Percentiles rank a stretch among this genome's conserved stretches.
Evolutionary conservation across 2,113 vertebrate genomes (phyloP).

Genomic region (Varanus komodoensis): DNA sequence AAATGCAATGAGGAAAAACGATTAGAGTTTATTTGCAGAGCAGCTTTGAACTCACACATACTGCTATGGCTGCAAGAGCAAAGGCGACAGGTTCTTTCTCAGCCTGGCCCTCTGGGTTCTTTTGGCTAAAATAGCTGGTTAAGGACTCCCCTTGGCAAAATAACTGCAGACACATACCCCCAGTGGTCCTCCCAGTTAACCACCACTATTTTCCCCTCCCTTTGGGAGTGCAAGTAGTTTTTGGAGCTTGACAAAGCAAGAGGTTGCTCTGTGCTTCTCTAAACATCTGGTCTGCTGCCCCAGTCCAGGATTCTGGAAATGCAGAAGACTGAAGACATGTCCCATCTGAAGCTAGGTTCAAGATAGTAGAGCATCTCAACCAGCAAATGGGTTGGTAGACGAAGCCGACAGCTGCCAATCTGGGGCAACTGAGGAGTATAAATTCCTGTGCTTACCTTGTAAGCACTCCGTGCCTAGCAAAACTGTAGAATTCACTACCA

Average conservation of each 20-base stretch:
- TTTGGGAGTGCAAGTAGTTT: neutral
- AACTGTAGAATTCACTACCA: neutral
- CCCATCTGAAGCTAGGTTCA: neutral
- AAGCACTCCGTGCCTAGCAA: neutral
- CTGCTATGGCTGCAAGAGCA: conserved; percentile 35
- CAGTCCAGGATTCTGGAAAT: fast-evolving
- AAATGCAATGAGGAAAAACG: conserved; percentile 72
- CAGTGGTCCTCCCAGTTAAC: fast-evolving
- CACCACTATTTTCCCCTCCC: neutral
- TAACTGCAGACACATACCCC: fast-evolving
- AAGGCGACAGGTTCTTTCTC: conserved; percentile 12
- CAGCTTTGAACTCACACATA: conserved; percentile 68
- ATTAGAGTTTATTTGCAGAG: conserved; percentile 76
- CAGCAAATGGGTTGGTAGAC: neutral
- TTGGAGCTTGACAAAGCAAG: neutral
- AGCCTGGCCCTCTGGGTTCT: neutral
- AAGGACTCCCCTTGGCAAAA: neutral
- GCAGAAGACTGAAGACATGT: fast-evolving
- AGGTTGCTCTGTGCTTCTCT: neutral
- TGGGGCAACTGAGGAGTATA: neutral
- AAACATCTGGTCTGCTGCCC: fast-evolving
- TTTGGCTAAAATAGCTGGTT: neutral
- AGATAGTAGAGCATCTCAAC: neutral
- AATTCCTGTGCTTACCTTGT: neutral
- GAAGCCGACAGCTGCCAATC: neutral